Conservation (phyloP, 2,113 vertebrate genomes). For the Zosterops lateralis region DNA sequence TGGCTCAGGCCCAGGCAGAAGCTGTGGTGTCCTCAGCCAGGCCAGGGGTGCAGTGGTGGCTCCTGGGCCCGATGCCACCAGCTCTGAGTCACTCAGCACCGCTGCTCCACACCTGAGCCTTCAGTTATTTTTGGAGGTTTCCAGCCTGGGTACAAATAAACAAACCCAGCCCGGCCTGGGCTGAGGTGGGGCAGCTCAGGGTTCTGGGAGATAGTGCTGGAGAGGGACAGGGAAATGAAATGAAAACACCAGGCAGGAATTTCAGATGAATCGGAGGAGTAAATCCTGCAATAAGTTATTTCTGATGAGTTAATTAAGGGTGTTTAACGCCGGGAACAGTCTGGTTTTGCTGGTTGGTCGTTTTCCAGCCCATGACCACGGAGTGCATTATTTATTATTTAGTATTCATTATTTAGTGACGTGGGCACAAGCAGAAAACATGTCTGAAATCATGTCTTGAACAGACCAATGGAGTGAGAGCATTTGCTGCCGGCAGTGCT, state of each 20-base stretch:
- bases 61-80: constrained; percentile 43
- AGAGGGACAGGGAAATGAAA: background rate
- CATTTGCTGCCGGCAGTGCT: background rate
- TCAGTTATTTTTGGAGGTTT: constrained; percentile 54
- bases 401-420: no score
- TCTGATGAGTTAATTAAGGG: no score
- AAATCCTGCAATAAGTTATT: background rate
- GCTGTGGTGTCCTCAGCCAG: background rate
- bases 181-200: constrained; percentile 32
- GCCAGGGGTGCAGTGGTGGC: background rate
- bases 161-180: constrained; percentile 4
- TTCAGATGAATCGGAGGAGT: background rate
- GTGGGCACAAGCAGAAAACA: no score
- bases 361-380: no score
- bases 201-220: background rate
- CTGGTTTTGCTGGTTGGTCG: background rate
- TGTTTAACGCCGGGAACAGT: background rate
- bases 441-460: no score
- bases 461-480: background rate
- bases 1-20: background rate
- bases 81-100: constrained; percentile 44
- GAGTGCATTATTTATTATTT: no score
- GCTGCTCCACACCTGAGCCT: constrained; percentile 27
- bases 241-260: background rate
- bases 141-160: constrained; percentile 54